A percentile compares a stretch with the other conserved stretches of the same genome.
These are phyloP conservation scores for Ephialtes manifestator DNA, from an alignment of 2,888 invertebrate species.

Conservation along the genomic window DNA sequence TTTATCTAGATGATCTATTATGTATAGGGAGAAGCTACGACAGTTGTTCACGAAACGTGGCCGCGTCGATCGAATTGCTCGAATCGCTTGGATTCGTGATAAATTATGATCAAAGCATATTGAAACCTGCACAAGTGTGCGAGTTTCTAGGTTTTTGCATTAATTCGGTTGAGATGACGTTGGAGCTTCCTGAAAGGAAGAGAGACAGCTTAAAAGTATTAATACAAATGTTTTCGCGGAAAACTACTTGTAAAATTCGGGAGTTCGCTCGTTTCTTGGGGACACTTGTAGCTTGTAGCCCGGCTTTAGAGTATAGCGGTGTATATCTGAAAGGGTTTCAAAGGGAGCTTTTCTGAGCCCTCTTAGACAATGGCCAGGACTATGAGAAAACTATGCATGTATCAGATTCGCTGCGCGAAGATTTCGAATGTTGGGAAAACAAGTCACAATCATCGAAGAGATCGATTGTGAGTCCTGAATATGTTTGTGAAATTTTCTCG, in stretches of 20 bases:
- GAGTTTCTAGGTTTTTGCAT: too few species aligned
- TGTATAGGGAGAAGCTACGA: too few species aligned
- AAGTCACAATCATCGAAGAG: conserved; percentile 19
- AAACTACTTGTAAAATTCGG: conserved; percentile 63
- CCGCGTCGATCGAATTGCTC: too few species aligned
- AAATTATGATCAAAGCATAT: too few species aligned
- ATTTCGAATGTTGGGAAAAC: conserved; percentile 58
- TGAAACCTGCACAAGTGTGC: too few species aligned
- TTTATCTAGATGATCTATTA: too few species aligned
- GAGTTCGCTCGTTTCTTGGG: conserved; percentile 60
- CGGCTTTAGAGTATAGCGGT: conserved; percentile 57
- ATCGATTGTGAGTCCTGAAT: conserved; percentile 46
- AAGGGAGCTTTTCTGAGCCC: conserved; percentile 38
- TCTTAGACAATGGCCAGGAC: conserved; percentile 28
- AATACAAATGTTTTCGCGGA: conserved; percentile 55
- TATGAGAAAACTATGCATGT: conserved; percentile 55
- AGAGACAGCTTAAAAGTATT: too few species aligned
- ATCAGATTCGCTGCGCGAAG: conserved; percentile 28
- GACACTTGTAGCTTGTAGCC: conserved; percentile 43
- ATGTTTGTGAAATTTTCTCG: neutral
- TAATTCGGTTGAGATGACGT: too few species aligned
- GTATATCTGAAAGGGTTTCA: conserved; percentile 50
- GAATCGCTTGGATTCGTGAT: too few species aligned
- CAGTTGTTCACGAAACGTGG: too few species aligned
- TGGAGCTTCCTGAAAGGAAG: too few species aligned